phyloP scores from a whole-genome alignment of 2,113 vertebrate genomes.

The Synchiropus splendidus region DNA sequence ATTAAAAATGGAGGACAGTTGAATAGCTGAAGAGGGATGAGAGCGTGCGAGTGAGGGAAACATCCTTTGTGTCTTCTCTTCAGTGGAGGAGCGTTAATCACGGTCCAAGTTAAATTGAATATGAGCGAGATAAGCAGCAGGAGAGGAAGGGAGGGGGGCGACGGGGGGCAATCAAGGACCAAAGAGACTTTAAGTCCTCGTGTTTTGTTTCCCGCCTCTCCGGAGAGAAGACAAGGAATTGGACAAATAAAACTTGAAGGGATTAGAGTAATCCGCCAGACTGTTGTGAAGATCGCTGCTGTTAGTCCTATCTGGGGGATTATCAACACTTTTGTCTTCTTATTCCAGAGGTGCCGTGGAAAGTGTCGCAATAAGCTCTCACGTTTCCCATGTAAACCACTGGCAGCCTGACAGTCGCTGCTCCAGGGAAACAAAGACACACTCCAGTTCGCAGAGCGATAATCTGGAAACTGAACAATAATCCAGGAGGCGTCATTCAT shows the following conservation, averaged over 20 bases:
- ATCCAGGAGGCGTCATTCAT: too few species aligned
- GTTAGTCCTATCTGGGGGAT: constrained; percentile 57
- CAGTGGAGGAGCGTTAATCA: constrained; percentile 61
- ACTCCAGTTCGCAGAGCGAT: too few species aligned
- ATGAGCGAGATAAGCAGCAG: constrained; percentile 58
- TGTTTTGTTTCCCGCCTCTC: constrained; percentile 61
- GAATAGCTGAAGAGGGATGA: constrained; percentile 54
- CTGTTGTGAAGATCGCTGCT: constrained; percentile 53
- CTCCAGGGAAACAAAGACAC: too few species aligned
- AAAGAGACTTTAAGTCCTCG: constrained; percentile 58
- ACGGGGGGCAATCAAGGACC: constrained; percentile 22
- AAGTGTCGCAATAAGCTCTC: constrained; percentile 2
- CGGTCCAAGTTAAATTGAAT: constrained; percentile 65
- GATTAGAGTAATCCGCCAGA: constrained; percentile 64
- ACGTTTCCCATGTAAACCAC: too few species aligned
- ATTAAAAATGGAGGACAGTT: constrained; percentile 63
- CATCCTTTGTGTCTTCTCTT: constrained; percentile 56
- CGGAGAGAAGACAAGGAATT: constrained; percentile 56
- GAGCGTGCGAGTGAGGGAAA: constrained; percentile 24
- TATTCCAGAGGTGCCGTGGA: constrained; percentile 42
- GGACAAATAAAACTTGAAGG: constrained; percentile 63
- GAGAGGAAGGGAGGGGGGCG: constrained; percentile 13
- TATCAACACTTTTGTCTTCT: constrained; percentile 49
- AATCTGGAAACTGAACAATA: too few species aligned
- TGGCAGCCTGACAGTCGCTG: too few species aligned